Base-by-base conservation (phyloP, 2,888 invertebrate species). In the Zaprionus lineosus region DNA sequence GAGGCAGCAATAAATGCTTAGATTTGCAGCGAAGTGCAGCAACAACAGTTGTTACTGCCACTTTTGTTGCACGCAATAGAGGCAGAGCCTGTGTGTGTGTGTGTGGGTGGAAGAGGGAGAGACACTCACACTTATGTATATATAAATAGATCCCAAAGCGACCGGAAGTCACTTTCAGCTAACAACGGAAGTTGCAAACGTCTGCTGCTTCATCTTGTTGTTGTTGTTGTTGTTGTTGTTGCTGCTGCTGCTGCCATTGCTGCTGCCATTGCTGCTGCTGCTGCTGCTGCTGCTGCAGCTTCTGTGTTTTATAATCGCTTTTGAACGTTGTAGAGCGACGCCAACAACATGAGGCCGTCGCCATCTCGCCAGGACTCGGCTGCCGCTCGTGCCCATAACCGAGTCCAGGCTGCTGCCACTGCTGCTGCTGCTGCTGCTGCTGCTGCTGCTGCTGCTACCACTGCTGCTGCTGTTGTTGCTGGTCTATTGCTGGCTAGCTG, bases 131-230 rank as follows among this genome's bases (percentile, higher is more conserved):
- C 16, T 16, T 24, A 44, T 47, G 21, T 52, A 44, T 41, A 26
- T 52, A 39, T 36, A 58, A 52, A 52, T 53, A 65, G 55, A 76
- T 71, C 58, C 67, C 51, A 56, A 28, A 71, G 76, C 65, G 63
- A 55, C 62, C 79, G 78, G 78, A 79, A 84, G 76, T 75, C 51
- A 62, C 59, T 69, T 68, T 69, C 56, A 69, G 75, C 68, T 69
- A 65, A 73, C 65, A 76, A 66, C 78, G 85, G 78, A 82, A 74
- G 79, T 62, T 71, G 75, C 75, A 74, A 76, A 70, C 66, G 74
- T 74, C 51, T 63, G 52, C 36, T 59, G 34, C 11, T 36, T 60
- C 8, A 11, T 41, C 33, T 2, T 47, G 46, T 12, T 19, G 41
- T 1, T 34, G 43, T 2, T 53, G 11, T 7, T 37, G 28, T 5